Evolutionary conservation across 2,797 vertebrate genomes (phyloP).

Genomic region (Sylvia borin): DNA sequence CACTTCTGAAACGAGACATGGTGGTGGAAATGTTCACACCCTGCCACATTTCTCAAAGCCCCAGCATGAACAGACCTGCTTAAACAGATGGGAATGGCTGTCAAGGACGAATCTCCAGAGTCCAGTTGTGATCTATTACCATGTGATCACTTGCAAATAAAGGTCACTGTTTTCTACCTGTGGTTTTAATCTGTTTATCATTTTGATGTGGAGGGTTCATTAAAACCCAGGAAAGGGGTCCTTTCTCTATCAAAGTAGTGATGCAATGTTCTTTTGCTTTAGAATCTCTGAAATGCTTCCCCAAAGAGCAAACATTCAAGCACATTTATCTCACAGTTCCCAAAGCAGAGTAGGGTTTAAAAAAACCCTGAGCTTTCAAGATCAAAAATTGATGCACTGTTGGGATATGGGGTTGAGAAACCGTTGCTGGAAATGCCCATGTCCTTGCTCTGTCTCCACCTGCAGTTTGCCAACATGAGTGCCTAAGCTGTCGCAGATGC

Average conservation of each 20-base stretch:
- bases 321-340: neutral
- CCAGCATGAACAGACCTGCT: neutral
- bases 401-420: neutral
- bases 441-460: neutral
- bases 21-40: neutral
- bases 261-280: neutral
- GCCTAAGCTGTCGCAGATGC: neutral
- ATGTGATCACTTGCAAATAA: slow-evolving; percentile 4
- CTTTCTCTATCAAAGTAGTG: neutral
- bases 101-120: neutral
- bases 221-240: neutral
- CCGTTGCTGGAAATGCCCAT: neutral
- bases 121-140: neutral
- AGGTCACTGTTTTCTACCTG: neutral
- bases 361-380: accelerated
- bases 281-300: neutral
- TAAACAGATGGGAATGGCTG: neutral
- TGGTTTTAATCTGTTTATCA: neutral
- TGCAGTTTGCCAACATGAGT: neutral
- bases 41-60: neutral
- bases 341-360: neutral
- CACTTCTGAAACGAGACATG: slow-evolving; percentile 20
- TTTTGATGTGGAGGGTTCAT: neutral
- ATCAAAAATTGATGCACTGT: neutral
- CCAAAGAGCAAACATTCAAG: neutral